Evolutionary conservation across 2,888 invertebrate genomes (phyloP), one percentile per base, ranked within the genome.

Genomic region (Rotaria macrura): DNA sequence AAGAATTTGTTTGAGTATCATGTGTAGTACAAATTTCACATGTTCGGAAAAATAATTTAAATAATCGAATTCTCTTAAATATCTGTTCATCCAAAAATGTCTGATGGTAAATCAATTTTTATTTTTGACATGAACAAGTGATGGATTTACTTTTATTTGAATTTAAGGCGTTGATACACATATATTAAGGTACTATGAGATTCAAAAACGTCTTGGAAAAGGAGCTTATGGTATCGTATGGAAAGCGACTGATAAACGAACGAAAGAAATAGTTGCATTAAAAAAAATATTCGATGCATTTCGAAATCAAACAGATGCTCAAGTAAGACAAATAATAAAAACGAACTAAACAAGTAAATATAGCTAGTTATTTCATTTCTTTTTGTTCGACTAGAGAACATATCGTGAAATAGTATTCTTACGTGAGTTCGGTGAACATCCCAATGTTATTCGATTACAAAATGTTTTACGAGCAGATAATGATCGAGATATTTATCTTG

Each of bases 231-330:
- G 98, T 4, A 97, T 98, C 87, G 98, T 98, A 0, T 99, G 97
- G 97, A 97, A 97, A 91, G 98, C 97, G 1, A 92, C 95, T 52
- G 96, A 97, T 89, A 94, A 93, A 89, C 94, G 94, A 90, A 94
- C 94, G 34, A 95, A 94, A 89, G 95, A 95, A 89, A 94, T 94
- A 10, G 95, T 99, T 83, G 98, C 98, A 0, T 94, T 99, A 84
- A 99, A 98, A 92, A 98, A 99, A 92, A 98, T 98, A 89, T 98
- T 96, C 91, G 98, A 99, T 91, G 98, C 98, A 25, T 99, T 99
- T 91, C 93, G 96, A 54, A 98, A 99, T 91, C 95, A 95, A 90
- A 97, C 97, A 23, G 98, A 99, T 92, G 97, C 98, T 17, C 98
- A 99, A 91, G 91, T 91, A 88, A 79, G 12, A 43, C 12, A 79